These are phyloP conservation scores for Oscheius sp. DNA, from an alignment of 1,140 invertebrate species.

Conservation along the genomic window DNA sequence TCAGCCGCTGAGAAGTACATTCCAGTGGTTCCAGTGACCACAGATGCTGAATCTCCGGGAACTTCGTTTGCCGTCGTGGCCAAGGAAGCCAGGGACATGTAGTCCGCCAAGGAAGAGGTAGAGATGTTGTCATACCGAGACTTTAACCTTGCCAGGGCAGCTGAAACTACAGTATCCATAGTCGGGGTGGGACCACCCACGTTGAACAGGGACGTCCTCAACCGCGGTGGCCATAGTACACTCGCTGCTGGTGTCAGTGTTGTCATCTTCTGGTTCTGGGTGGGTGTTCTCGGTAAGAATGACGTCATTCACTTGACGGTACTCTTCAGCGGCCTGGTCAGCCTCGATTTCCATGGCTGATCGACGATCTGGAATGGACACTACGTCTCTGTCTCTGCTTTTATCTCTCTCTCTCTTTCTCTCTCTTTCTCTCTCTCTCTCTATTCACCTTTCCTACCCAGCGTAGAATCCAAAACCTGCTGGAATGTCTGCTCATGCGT, in stretches of 20 bases:
- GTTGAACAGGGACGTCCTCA: conserved; percentile 12
- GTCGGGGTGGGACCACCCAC: background rate
- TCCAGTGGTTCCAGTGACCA: conserved; percentile 15
- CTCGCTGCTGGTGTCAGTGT: conserved; percentile 10
- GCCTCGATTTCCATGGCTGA: conserved; percentile 5
- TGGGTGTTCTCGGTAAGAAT: conserved; percentile 4
- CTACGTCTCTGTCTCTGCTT: no score
- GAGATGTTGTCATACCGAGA: conserved; percentile 39
- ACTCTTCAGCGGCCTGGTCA: conserved; percentile 20
- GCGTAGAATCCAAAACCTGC: conserved; percentile 18
- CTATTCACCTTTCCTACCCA: background rate
- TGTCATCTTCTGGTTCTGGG: conserved; percentile 5
- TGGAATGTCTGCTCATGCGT: conserved; percentile 11
- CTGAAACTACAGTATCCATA: background rate
- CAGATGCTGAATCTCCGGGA: background rate
- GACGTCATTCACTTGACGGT: conserved; percentile 27
- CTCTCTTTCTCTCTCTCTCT: no score
- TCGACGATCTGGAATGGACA: background rate
- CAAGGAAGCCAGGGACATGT: conserved; percentile 24
- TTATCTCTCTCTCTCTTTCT: no score
- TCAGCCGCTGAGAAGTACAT: conserved; percentile 26
- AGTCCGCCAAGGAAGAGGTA: conserved; percentile 31
- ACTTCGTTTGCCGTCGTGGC: background rate
- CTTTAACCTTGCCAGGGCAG: background rate
- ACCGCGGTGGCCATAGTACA: conserved; percentile 26